Percentiles rank a stretch among this genome's conserved stretches.
phyloP scores from a whole-genome alignment of 1,140 invertebrate species.

The Zaprionus africanus region DNA sequence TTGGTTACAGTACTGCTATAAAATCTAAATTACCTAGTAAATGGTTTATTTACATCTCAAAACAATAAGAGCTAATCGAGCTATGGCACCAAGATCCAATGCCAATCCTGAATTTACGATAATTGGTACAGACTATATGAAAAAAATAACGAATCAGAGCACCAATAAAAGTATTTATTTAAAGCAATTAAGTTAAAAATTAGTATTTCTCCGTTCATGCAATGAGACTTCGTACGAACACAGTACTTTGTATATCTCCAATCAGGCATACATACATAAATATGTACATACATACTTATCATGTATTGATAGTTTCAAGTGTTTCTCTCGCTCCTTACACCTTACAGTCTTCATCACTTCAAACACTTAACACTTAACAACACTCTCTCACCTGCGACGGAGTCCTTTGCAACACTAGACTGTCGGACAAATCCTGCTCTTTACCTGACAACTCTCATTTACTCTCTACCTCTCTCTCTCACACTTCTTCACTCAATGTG shows the following conservation, averaged over 20 bases:
- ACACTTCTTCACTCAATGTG: neutral
- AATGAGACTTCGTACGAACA: no score
- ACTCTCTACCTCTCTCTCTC: neutral
- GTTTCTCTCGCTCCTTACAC: constrained; percentile 11
- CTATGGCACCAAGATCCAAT: no score
- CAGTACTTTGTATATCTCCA: no score
- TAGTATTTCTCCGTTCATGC: no score
- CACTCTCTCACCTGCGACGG: constrained; percentile 26
- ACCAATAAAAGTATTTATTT: no score
- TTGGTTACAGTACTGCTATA: neutral
- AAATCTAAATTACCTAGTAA: constrained; percentile 36
- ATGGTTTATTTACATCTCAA: constrained; percentile 37
- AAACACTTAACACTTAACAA: constrained; percentile 30
- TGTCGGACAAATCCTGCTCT: neutral
- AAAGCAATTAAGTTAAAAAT: no score
- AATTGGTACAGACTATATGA: constrained; percentile 50
- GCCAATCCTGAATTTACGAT: constrained; percentile 14
- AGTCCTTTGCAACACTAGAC: constrained; percentile 23
- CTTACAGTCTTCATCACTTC: neutral
- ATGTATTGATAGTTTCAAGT: constrained; percentile 43
- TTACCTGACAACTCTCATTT: constrained; percentile 52
- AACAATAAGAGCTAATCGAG: neutral
- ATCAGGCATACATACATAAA: no score
- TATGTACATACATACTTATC: neutral
- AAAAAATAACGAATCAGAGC: neutral